phyloP scores from a whole-genome alignment of 2,113 vertebrate species.

The Ciconia stormi region DNA sequence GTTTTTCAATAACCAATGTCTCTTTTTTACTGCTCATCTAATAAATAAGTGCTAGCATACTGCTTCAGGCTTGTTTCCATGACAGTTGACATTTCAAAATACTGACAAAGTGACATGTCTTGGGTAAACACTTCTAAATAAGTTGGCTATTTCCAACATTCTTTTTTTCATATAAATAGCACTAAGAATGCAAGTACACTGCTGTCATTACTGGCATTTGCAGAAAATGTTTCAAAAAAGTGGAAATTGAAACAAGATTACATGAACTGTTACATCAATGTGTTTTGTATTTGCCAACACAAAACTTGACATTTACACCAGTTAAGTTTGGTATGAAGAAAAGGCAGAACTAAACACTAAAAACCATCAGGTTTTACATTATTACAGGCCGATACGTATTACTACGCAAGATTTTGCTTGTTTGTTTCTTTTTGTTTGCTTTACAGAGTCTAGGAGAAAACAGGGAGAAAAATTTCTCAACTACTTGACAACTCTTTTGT shows the following conservation, averaged over 20 bases:
- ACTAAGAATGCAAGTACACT: not conserved
- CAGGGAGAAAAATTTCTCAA: not conserved
- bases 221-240: not conserved
- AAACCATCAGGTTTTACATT: not conserved
- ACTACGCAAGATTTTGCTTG: not conserved
- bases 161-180: not conserved
- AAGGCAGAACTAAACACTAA: not conserved
- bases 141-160: not conserved
- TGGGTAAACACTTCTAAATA: not conserved
- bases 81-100: constrained; percentile 34
- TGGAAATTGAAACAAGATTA: not conserved
- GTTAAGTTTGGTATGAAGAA: not conserved
- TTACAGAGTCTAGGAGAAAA: not conserved
- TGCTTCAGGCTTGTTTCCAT: not conserved
- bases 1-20: not conserved
- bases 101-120: not conserved
- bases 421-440: not conserved
- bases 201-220: not conserved
- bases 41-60: constrained; percentile 1
- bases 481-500: not conserved
- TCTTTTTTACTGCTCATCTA: not conserved
- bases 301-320: not conserved
- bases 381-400: not conserved
- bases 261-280: not conserved
- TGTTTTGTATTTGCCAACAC: not conserved